These are phyloP conservation scores for Promerops cafer DNA, from an alignment of 2,113 vertebrate species.

Conservation along the genomic window DNA sequence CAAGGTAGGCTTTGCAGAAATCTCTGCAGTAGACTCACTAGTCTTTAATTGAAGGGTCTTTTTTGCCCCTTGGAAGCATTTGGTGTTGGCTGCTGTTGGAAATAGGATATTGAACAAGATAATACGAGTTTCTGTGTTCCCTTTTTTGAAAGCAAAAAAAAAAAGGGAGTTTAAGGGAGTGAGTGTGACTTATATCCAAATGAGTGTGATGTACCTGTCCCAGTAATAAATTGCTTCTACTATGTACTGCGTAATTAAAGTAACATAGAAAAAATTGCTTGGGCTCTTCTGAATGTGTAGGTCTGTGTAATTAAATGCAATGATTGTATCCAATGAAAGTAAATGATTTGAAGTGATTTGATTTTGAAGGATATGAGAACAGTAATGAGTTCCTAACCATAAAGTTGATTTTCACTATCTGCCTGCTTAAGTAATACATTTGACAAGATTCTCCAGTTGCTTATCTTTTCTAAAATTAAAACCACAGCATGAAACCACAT, in stretches of 20 bases:
- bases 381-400: background rate
- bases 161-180: background rate
- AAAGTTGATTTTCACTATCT: background rate
- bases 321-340: background rate
- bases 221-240: background rate
- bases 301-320: background rate
- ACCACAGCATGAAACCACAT: background rate
- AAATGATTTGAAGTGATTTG: background rate
- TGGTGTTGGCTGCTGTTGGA: background rate
- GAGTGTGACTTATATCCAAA: background rate
- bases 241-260: accelerated
- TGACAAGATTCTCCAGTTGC: background rate
- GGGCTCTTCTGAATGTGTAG: background rate
- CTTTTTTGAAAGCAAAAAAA: background rate
- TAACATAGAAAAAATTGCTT: background rate
- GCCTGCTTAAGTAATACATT: background rate
- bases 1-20: background rate
- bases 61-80: background rate
- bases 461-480: background rate
- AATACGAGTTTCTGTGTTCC: background rate
- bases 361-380: background rate
- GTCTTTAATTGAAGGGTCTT: background rate
- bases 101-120: background rate
- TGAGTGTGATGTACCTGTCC: background rate
- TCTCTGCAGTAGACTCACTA: background rate